Evolutionary conservation across 2,888 invertebrate species (phyloP).

Genomic region (Pyrrhosoma nymphula): DNA sequence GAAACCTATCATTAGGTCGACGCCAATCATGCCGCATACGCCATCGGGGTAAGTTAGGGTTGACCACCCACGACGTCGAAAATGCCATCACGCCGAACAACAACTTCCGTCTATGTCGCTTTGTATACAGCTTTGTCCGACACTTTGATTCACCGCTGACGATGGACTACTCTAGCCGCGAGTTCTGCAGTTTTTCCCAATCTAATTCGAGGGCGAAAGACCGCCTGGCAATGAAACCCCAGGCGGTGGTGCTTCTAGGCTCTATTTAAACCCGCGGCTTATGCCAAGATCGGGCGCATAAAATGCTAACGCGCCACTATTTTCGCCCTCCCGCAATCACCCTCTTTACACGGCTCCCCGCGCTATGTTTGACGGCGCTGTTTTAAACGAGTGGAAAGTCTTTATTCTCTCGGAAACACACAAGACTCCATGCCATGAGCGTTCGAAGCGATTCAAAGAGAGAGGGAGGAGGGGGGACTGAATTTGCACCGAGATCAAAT

Average conservation of each 20-base stretch:
- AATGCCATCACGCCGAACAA: too few relatives aligned
- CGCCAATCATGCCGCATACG: too few relatives aligned
- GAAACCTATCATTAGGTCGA: too few relatives aligned
- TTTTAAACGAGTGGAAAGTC: neutral
- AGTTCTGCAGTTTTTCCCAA: neutral
- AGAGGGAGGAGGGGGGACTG: neutral
- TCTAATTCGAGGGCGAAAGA: neutral
- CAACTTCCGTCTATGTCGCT: too few relatives aligned
- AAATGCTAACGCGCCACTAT: neutral
- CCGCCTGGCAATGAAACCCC: conserved; percentile 6
- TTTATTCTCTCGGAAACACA: too few relatives aligned
- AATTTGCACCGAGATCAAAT: neutral
- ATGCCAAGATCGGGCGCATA: neutral
- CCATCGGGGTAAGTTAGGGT: too few relatives aligned
- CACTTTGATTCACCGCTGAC: too few relatives aligned
- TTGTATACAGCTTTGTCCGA: too few relatives aligned
- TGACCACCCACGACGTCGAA: too few relatives aligned
- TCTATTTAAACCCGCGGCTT: conserved; percentile 32
- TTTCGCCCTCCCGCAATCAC: neutral
- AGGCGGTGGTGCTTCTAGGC: neutral
- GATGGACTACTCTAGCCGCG: too few relatives aligned
- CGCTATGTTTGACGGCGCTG: neutral
- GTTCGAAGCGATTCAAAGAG: too few relatives aligned
- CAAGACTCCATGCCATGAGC: too few relatives aligned
- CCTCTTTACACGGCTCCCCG: neutral